Evolutionary conservation across 2,113 vertebrate genomes (phyloP).

Genomic region (Ammodytes dubius): DNA sequence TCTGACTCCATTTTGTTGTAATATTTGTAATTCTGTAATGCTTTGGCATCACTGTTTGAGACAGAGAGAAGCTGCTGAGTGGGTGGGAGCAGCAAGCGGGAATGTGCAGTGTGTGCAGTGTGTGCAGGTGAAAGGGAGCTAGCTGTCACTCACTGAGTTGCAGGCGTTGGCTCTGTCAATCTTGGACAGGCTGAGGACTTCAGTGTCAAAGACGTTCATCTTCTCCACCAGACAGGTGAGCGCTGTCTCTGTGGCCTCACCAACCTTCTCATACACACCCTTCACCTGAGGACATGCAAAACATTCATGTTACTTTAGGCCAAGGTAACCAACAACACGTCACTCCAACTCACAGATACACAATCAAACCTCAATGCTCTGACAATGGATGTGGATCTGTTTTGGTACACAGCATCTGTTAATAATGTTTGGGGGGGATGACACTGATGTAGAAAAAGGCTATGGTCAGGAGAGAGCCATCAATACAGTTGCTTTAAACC

Average conservation of each 20-base stretch:
- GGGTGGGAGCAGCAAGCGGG: background rate
- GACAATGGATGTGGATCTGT: background rate
- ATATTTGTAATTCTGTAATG: too few relatives aligned
- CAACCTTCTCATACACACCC: conserved; percentile 93
- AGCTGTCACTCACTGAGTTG: conserved; percentile 87
- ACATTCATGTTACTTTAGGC: background rate
- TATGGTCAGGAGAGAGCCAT: too few relatives aligned
- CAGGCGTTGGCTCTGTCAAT: conserved; percentile 93
- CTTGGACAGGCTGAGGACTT: conserved; percentile 88
- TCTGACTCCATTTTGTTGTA: too few relatives aligned
- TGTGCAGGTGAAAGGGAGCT: conserved; percentile 4
- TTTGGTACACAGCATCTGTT: background rate
- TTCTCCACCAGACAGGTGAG: conserved; percentile 94
- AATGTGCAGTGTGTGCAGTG: conserved; percentile 21
- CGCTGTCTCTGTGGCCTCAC: conserved; percentile 93
- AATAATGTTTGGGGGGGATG: background rate
- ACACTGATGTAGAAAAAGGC: background rate
- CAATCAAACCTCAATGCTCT: background rate
- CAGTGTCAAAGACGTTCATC: conserved; percentile 95
- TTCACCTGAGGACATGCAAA: conserved; percentile 83
- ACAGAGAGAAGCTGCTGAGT: conserved; percentile 42
- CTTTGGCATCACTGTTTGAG: too few relatives aligned
- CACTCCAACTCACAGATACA: background rate
- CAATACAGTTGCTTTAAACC: too few relatives aligned
- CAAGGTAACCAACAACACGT: background rate